Percentiles rank a stretch among this genome's conserved stretches.
Evolutionary conservation across 2,888 invertebrate genomes (phyloP).

Genomic region (Synergus japonicus): DNA sequence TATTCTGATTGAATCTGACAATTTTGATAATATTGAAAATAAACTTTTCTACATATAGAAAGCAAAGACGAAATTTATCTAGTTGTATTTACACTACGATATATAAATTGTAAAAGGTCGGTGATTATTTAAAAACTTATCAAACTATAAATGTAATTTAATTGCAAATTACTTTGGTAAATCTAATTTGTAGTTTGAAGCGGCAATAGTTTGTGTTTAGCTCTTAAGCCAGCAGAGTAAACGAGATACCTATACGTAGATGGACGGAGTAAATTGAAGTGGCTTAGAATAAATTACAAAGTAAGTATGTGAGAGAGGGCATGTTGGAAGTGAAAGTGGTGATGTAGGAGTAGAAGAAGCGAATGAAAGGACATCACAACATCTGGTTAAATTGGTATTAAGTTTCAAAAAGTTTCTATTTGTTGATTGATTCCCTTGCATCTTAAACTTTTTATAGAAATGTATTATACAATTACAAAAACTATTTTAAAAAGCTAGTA

Average conservation of each 20-base stretch:
- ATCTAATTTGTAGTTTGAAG: not conserved
- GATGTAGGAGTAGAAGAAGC: not conserved
- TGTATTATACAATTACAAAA: too few relatives aligned
- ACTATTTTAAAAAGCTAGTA: too few relatives aligned
- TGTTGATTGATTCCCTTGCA: not conserved
- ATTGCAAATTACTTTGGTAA: not conserved
- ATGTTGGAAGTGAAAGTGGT: conserved; percentile 9
- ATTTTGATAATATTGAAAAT: not conserved
- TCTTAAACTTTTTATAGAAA: not conserved
- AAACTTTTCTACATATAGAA: not conserved
- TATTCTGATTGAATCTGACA: not conserved
- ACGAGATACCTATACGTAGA: conserved; percentile 1
- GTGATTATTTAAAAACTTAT: not conserved
- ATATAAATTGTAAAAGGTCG: not conserved
- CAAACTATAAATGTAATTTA: not conserved
- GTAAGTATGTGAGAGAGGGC: conserved; percentile 8
- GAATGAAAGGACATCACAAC: not conserved
- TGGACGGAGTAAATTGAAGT: conserved; percentile 19
- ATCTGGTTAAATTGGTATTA: not conserved
- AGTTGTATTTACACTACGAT: not conserved
- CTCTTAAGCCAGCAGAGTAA: not conserved
- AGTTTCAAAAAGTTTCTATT: not conserved
- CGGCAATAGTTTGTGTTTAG: not conserved
- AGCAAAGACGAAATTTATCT: not conserved
- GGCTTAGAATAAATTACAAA: conserved; percentile 23